phyloP scores from a whole-genome alignment of 1,140 invertebrate genomes.

The Octopus sinensis region DNA sequence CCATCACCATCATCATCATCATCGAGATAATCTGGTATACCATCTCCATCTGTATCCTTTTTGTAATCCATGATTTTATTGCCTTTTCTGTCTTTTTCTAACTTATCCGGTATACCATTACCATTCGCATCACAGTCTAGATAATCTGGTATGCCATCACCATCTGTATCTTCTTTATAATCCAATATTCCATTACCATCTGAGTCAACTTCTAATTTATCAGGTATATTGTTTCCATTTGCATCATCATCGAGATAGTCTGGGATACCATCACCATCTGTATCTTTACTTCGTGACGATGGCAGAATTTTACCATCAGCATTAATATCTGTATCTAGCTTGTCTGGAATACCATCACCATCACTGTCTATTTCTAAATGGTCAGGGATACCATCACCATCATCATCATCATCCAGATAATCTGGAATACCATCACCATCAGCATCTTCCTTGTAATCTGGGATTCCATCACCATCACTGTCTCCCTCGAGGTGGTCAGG shows the following conservation, averaged over 20 bases:
- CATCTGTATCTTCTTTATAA: conserved; percentile 26
- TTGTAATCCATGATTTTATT: conserved; percentile 29
- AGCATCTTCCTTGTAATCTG: conserved; percentile 32
- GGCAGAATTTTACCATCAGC: conserved; percentile 43
- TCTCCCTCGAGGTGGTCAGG: conserved; percentile 34
- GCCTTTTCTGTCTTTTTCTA: conserved; percentile 30
- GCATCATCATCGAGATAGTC: conserved; percentile 45
- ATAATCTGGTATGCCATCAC: conserved; percentile 50
- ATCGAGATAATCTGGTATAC: conserved; percentile 25
- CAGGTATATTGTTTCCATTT: conserved; percentile 39
- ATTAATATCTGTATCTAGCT: conserved; percentile 38
- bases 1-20: conserved; percentile 31
- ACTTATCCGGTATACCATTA: conserved; percentile 32
- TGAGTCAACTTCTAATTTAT: conserved; percentile 24
- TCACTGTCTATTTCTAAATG: conserved; percentile 30
- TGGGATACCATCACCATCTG: conserved; percentile 48
- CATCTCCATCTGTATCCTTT: conserved; percentile 28
- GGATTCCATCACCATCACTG: conserved; percentile 40
- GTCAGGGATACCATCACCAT: conserved; percentile 39
- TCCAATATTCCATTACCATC: conserved; percentile 41
- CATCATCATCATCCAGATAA: conserved; percentile 34
- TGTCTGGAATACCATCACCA: conserved; percentile 32
- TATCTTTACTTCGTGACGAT: conserved; percentile 36
- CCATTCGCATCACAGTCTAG: conserved; percentile 34
- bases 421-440: conserved; percentile 39